These are phyloP conservation scores for Chlorodrepanis virens DNA, from an alignment of 2,113 vertebrate species.

Conservation along the genomic window DNA sequence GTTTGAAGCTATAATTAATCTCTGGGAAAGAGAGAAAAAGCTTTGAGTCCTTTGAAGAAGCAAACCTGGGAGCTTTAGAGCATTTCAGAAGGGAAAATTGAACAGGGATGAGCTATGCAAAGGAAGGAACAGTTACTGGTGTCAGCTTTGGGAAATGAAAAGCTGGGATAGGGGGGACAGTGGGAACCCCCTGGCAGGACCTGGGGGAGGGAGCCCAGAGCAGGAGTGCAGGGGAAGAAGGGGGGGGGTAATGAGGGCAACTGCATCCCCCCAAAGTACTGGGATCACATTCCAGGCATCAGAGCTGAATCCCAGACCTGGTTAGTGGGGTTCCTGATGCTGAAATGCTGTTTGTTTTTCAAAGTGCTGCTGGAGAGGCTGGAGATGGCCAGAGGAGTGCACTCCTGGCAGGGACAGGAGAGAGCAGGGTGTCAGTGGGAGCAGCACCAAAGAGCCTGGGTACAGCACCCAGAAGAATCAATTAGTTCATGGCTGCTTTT, in stretches of 20 bases:
- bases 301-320: neutral
- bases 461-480: neutral
- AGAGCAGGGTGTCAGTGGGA: neutral
- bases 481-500: neutral
- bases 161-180: neutral
- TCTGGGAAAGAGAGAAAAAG: neutral
- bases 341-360: neutral
- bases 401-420: neutral
- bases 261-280: neutral
- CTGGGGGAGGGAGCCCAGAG: neutral
- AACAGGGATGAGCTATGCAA: neutral
- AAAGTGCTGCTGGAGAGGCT: neutral
- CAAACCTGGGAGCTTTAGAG: neutral
- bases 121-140: neutral
- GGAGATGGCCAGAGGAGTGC: too few species aligned
- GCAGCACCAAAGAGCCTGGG: neutral
- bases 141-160: neutral
- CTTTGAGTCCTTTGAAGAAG: neutral
- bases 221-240: neutral
- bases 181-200: neutral
- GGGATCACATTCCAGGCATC: neutral
- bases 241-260: fast-evolving
- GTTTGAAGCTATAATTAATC: conserved; percentile 26
- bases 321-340: neutral
- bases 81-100: neutral